phyloP scores from a whole-genome alignment of 2,113 vertebrate species.

The Boulengeromyrus knoepffleri region DNA sequence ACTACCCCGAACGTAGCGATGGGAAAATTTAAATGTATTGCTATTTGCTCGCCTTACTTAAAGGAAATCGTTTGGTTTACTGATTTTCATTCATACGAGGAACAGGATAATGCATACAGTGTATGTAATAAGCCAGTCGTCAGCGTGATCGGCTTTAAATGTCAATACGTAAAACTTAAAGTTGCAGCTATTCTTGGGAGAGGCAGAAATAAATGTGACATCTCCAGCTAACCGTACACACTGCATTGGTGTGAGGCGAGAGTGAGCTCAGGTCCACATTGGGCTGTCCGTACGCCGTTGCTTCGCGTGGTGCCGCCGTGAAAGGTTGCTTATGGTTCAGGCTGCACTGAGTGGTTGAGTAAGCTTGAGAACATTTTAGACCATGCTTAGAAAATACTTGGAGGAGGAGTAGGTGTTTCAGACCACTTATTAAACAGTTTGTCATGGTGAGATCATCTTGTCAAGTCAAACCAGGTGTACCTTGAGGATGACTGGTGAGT shows the following conservation, averaged over 20 bases:
- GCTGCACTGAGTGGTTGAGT: not conserved
- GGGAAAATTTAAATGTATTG: not conserved
- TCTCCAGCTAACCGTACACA: not conserved
- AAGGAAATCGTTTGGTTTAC: not conserved
- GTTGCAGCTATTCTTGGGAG: not conserved
- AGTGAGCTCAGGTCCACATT: not conserved
- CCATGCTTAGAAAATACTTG: not conserved
- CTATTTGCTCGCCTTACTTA: not conserved
- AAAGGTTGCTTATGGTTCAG: not conserved
- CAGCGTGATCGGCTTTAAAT: not conserved
- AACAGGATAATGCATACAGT: not conserved
- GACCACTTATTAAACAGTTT: not conserved
- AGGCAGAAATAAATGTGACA: not conserved
- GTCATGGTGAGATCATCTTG: slow-evolving; percentile 11
- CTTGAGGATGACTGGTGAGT: not conserved
- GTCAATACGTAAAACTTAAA: not conserved
- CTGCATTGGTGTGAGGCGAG: not conserved
- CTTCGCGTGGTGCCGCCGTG: not conserved
- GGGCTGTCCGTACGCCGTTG: not conserved
- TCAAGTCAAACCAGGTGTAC: not conserved
- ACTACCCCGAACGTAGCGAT: not conserved
- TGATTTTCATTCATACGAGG: not conserved
- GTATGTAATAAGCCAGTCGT: not conserved
- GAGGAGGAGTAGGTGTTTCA: not conserved
- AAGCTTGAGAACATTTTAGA: not conserved